Evolutionary conservation across 2,797 vertebrate genomes (phyloP), one percentile per base, ranked within the genome.

Genomic region (Gastrophryne carolinensis): DNA sequence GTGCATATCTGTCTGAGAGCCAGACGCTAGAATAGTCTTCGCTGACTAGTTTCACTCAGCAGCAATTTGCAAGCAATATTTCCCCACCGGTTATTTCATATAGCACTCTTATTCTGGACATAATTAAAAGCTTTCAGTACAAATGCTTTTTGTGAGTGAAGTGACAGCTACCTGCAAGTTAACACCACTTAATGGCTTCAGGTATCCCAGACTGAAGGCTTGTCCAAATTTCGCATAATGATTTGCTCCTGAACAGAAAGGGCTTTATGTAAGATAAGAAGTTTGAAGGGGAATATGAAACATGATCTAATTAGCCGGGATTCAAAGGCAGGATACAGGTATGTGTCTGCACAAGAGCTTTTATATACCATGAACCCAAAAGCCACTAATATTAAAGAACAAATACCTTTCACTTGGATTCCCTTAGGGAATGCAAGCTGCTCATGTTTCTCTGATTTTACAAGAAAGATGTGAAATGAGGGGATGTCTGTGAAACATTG

Each of bases 1-100:
- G 85, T 83, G 91, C 89, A 75, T 89, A 89, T 87, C 89, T 0
- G 60, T 75, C 81, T 82, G 84, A 83, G 86, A 82, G 83, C 83
- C 34, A 17, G 81, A 52, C 61, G 56, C 75, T 82, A 89, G 88
- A 89, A 90, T 91, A 30, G 67, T 83, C 86, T 85, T 87, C 82
- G 85, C 88, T 82, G 85, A 74, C 81, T 53, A 83, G 63, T 73
- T 84, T 72, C 84, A 84, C 81, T 23, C 75, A 77, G 67, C 75
- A 58, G 53, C 75, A 77, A 77, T 77, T 77, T 77, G 75, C 75
- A 77, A 72, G 58, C 75, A 77, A 77, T 77, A 77, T 77, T 77
- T 65, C 47, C 70, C 60, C 67, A n/a, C 37, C 60, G 60, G 75
- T 77, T 70, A 77, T 71, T 77, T 77, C 75, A 77, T 77, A 71